A percentile compares a stretch with the other conserved stretches of the same genome.
These are phyloP conservation scores for Abscondita cerata DNA, from an alignment of 2,888 invertebrate species.

Conservation along the genomic window DNA sequence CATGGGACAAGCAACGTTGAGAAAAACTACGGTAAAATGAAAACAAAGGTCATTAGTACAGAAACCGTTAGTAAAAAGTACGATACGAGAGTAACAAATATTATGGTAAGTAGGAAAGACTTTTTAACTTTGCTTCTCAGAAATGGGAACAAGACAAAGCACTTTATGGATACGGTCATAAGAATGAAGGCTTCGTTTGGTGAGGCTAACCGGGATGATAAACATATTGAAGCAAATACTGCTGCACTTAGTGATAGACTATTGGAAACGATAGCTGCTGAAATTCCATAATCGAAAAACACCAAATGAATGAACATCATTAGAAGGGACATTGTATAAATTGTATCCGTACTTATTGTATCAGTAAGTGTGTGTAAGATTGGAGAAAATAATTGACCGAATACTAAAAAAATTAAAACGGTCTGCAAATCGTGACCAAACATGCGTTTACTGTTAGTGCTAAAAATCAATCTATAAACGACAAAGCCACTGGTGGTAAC, in stretches of 20 bases:
- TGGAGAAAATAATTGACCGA: conserved; percentile 90
- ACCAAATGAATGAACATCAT: conserved; percentile 89
- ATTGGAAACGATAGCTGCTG: conserved; percentile 87
- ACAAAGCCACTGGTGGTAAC: conserved; percentile 70
- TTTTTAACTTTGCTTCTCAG: conserved; percentile 69
- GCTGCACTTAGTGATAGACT: conserved; percentile 94
- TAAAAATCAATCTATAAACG: conserved; percentile 60
- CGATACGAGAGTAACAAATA: conserved; percentile 63
- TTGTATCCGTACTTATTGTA: conserved; percentile 96
- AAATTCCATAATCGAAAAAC: conserved; percentile 91
- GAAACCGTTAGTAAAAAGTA: conserved; percentile 66
- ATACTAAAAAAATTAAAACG: conserved; percentile 79
- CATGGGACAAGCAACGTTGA: conserved; percentile 76
- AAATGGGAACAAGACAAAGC: conserved; percentile 89
- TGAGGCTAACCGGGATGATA: conserved; percentile 88
- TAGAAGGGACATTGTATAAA: conserved; percentile 89
- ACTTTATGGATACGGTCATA: conserved; percentile 85
- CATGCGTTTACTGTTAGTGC: conserved; percentile 41
- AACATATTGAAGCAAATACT: conserved; percentile 92
- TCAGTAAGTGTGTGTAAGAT: conserved; percentile 93
- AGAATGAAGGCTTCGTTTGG: conserved; percentile 89
- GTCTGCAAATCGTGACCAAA: conserved; percentile 75
- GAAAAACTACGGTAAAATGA: conserved; percentile 67
- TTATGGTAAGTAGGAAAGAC: conserved; percentile 63
- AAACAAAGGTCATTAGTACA: conserved; percentile 65